phyloP scores from a whole-genome alignment of 2,797 vertebrate genomes.

The Coreius guichenoti region DNA sequence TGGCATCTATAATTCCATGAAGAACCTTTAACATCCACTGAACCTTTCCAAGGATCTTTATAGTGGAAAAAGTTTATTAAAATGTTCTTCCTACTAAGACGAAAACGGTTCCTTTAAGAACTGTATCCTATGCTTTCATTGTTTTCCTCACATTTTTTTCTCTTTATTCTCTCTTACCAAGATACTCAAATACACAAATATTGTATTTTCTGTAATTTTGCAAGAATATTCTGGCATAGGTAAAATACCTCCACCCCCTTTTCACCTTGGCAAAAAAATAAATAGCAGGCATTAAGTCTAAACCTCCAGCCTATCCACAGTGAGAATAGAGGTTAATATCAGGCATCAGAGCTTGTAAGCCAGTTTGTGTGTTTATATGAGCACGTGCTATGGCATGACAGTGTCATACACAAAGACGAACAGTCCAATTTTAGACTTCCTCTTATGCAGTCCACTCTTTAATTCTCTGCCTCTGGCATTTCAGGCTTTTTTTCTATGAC shows the following conservation, averaged over 20 bases:
- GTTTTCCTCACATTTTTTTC: neutral
- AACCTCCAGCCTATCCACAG: neutral
- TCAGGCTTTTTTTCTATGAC: conserved; percentile 31
- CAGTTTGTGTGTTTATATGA: neutral
- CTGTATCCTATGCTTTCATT: neutral
- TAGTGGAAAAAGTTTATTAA: neutral
- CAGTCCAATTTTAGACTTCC: conserved; percentile 16
- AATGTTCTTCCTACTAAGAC: too few relatives aligned
- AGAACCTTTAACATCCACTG: neutral
- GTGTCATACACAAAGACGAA: conserved; percentile 23
- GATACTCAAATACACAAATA: conserved; percentile 1
- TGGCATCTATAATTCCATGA: neutral
- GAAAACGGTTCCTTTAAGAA: too few relatives aligned
- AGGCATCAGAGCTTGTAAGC: neutral
- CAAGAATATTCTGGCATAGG: neutral
- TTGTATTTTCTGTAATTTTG: conserved; percentile 14
- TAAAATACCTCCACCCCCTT: neutral
- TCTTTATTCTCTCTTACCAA: neutral
- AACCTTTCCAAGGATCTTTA: neutral
- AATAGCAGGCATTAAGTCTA: neutral
- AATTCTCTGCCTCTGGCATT: conserved; percentile 28
- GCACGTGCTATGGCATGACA: neutral
- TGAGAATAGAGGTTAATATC: neutral
- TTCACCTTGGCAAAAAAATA: neutral
- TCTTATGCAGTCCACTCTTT: conserved; percentile 6